Evolutionary conservation across 2,113 vertebrate genomes (phyloP).

Genomic region (Fulmarus glacialis): DNA sequence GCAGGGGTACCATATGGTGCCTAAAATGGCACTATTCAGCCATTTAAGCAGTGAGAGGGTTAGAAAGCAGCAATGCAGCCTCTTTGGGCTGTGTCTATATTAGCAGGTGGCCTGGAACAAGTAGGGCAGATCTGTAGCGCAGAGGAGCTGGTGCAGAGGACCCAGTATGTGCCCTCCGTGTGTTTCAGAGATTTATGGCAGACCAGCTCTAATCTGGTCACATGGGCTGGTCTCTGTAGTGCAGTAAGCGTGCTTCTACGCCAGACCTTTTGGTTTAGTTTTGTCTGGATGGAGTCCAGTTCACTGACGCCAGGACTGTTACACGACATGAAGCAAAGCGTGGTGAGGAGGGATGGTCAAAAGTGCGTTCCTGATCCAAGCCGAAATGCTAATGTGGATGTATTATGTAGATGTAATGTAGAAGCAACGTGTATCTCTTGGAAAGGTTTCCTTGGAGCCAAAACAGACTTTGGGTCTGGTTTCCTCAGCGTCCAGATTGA

Average conservation of each 20-base stretch:
- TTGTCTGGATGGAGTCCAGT: neutral
- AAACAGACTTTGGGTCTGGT: neutral
- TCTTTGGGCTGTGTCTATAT: neutral
- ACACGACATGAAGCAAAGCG: fast-evolving
- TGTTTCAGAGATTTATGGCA: neutral
- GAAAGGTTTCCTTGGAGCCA: neutral
- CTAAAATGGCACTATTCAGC: constrained; percentile 34
- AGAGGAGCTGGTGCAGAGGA: neutral
- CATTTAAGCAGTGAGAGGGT: constrained; percentile 19
- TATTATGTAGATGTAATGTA: neutral
- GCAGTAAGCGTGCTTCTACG: neutral
- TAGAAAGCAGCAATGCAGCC: neutral
- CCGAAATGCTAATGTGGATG: neutral
- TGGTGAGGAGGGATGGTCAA: neutral
- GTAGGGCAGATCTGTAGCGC: neutral
- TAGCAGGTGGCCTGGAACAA: constrained; percentile 33
- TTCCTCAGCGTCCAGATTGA: neutral
- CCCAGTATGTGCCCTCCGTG: neutral
- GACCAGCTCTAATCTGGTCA: neutral
- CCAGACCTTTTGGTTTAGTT: neutral
- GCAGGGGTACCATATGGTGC: constrained; percentile 58
- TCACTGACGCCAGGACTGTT: neutral
- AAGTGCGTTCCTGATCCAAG: neutral
- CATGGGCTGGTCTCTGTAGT: neutral
- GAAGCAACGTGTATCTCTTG: neutral